phyloP scores from a whole-genome alignment of 2,888 invertebrate genomes.

The Neuroscelio doddi region DNA sequence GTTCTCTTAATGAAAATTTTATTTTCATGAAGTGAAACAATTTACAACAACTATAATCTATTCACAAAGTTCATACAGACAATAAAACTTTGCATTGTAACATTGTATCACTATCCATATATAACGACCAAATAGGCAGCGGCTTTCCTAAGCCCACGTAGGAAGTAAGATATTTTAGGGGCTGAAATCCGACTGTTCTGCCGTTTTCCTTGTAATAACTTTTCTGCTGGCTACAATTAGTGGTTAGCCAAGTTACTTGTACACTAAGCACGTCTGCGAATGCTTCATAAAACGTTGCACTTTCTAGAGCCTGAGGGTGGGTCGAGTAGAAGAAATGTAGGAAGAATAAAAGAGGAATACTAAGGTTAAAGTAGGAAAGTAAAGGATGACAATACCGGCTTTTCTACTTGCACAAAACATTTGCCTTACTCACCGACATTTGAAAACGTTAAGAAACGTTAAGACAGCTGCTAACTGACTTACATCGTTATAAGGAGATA shows the following conservation, averaged over 20 bases:
- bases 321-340: conserved; percentile 2
- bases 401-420: conserved; percentile 26
- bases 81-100: too few species aligned
- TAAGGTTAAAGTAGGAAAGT: conserved; percentile 14
- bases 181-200: conserved; percentile 20
- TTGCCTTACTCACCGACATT: neutral
- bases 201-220: conserved; percentile 55
- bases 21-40: too few species aligned
- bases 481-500: conserved; percentile 26
- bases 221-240: conserved; percentile 60
- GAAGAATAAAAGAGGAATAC: conserved; percentile 15
- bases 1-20: too few species aligned
- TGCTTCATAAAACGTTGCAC: conserved; percentile 61
- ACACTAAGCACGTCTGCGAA: conserved; percentile 57
- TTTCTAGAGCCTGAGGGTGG: conserved; percentile 26
- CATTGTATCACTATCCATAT: too few species aligned
- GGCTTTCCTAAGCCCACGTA: too few species aligned
- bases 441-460: conserved; percentile 4
- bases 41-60: too few species aligned
- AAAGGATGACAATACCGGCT: conserved; percentile 27
- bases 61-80: too few species aligned
- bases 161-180: conserved; percentile 14
- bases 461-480: conserved; percentile 50
- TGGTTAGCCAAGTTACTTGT: conserved; percentile 54
- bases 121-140: too few species aligned